Evolutionary conservation across 2,888 invertebrate species (phyloP), one percentile per base, ranked within the genome.

Genomic region (Melinaea marsaeus): DNA sequence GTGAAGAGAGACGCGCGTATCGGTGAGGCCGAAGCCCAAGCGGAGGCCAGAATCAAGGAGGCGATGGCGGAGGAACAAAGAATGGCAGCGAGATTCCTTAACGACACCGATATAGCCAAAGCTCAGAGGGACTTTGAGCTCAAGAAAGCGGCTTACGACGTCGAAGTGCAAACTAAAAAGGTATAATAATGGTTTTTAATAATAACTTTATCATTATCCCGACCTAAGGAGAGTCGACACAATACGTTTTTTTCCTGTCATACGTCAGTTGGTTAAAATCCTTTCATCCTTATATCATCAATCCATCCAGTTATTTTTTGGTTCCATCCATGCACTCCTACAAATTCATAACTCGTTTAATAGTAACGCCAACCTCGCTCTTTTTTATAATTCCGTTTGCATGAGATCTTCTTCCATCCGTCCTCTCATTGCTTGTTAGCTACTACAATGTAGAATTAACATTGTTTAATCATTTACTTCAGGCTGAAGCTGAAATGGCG

Each of bases 21-120:
- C 72, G 99, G 99, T 11, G 99, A 99, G 82, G 99, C 99, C 0
- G 98, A 99, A 81, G 99, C 99, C 0, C 94, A 96, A 61, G 94
- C 95, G 61, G 98, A 99, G 79, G 96, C 98, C 0, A 94, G 94
- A 76, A 97, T 98, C 74, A 96, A 97, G 79, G 98, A 98, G 86
- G 98, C 98, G 0, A 95, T 98, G 79, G 99, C 99, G 0, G 98
- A 99, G 82, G 98, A 99, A 84, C 97, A 98, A 82, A 92, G 98
- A 58, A 97, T 98, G 98, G 98, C 98, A 0, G 93, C 98, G 0
- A 94, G 97, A 67, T 97, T 97, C 83, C 89, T 96, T 22, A 99
- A 99, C 88, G 98, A 99, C 81, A 98, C 98, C 0, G 98, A 99
- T 85, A 98, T 99, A 65, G 98, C 99, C 1, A 98, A 99, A 85